Evolutionary conservation across 2,113 vertebrate species (phyloP).

Genomic region (Leptodactylus fuscus): DNA sequence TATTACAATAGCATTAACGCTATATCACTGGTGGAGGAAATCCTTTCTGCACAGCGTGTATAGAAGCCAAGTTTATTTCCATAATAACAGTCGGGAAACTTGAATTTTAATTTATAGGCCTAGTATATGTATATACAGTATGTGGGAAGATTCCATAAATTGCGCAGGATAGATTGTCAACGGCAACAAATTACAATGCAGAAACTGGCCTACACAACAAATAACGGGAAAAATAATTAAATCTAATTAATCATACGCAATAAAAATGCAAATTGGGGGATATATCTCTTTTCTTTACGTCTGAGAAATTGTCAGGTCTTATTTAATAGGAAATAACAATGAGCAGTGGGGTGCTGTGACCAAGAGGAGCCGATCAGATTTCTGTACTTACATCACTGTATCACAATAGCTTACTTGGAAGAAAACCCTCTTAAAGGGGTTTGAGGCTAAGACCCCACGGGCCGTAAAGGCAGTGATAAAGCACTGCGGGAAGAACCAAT

Average conservation of each 20-base stretch:
- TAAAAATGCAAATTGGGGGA: constrained; percentile 9
- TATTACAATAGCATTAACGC: constrained; percentile 45
- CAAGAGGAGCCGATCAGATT: neutral
- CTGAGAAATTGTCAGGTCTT: neutral
- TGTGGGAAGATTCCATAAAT: constrained; percentile 2
- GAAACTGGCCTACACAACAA: neutral
- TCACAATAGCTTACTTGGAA: no score
- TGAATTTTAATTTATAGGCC: constrained; percentile 49
- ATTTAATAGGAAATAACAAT: neutral
- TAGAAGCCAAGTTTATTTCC: constrained; percentile 46
- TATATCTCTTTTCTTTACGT: neutral
- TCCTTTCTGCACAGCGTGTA: constrained; percentile 34
- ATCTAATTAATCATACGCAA: constrained; percentile 25
- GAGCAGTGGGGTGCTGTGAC: neutral
- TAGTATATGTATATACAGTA: neutral
- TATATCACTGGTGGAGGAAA: constrained; percentile 37
- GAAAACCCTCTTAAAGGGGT: no score
- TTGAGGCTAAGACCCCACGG: no score
- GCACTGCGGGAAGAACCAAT: no score
- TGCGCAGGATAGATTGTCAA: neutral
- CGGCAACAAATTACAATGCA: neutral
- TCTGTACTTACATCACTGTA: no score
- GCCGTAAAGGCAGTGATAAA: no score
- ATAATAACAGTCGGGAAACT: constrained; percentile 32
- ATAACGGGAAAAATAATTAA: neutral